These are phyloP conservation scores for Aquatica leii DNA, from an alignment of 2,888 invertebrate species.

Conservation along the genomic window DNA sequence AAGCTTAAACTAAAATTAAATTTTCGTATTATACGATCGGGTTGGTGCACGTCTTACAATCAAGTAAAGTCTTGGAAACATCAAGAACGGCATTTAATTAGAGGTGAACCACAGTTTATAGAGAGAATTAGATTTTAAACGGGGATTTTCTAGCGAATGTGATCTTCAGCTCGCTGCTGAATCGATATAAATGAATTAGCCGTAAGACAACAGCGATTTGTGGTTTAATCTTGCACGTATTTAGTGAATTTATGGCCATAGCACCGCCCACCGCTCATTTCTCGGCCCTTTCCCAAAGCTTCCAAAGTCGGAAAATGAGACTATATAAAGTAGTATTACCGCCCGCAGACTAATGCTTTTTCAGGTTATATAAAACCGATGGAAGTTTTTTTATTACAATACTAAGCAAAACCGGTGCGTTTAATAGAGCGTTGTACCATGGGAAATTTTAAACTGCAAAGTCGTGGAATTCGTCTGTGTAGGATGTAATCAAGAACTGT, in stretches of 20 bases:
- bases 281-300: conserved; percentile 27
- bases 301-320: conserved; percentile 23
- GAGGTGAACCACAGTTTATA: conserved; percentile 32
- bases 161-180: conserved; percentile 44
- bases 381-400: conserved; percentile 2
- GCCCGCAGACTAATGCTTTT: conserved; percentile 26
- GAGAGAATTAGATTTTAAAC: conserved; percentile 30
- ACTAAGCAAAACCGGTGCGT: too few relatives aligned
- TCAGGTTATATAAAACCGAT: neutral
- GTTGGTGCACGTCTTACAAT: conserved; percentile 26
- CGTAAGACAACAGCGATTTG: conserved; percentile 62
- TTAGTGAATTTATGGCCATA: conserved; percentile 58
- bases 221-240: conserved; percentile 62
- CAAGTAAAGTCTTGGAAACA: conserved; percentile 15
- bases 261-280: conserved; percentile 53
- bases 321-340: conserved; percentile 23
- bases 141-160: conserved; percentile 30
- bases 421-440: too few relatives aligned
- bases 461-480: conserved; percentile 31
- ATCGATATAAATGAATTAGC: conserved; percentile 62
- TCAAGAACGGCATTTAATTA: conserved; percentile 32
- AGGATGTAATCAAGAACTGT: conserved; percentile 45
- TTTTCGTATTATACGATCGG: too few relatives aligned
- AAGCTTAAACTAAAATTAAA: too few relatives aligned
- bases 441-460: too few relatives aligned